phyloP scores from a whole-genome alignment of 1,140 invertebrate genomes.

The Drosophila lacteicornis region DNA sequence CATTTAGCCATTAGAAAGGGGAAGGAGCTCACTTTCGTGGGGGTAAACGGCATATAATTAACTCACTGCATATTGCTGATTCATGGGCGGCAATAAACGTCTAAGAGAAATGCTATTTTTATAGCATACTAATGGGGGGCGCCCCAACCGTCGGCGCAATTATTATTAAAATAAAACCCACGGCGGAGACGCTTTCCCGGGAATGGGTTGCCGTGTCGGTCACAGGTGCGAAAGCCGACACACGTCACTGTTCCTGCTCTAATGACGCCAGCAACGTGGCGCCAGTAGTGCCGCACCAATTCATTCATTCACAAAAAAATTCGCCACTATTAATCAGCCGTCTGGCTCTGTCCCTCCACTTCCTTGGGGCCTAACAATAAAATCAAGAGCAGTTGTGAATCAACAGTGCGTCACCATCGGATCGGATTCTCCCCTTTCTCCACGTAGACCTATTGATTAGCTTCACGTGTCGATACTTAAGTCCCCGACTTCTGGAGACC shows the following conservation, averaged over 20 bases:
- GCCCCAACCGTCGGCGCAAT: conserved; percentile 37
- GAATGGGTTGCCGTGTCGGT: conserved; percentile 30
- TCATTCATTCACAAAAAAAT: conserved; percentile 76
- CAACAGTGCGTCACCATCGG: conserved; percentile 74
- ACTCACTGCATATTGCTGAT: conserved; percentile 50
- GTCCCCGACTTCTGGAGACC: neutral
- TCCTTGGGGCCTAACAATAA: conserved; percentile 61
- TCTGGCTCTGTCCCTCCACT: neutral
- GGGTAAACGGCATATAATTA: conserved; percentile 37
- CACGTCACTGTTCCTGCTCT: conserved; percentile 66
- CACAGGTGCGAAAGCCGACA: conserved; percentile 55
- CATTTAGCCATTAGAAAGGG: conserved; percentile 9
- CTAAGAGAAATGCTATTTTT: conserved; percentile 56
- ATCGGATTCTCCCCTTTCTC: neutral
- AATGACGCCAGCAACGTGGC: conserved; percentile 50
- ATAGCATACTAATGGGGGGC: conserved; percentile 68
- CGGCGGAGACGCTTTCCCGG: neutral
- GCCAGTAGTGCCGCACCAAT: conserved; percentile 42
- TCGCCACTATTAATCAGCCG: conserved; percentile 71
- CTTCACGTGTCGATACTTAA: conserved; percentile 75
- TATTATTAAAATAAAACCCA: conserved; percentile 66
- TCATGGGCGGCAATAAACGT: conserved; percentile 35
- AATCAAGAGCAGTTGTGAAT: conserved; percentile 71
- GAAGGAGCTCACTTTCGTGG: neutral
- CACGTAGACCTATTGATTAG: conserved; percentile 66